Evolutionary conservation across 2,113 vertebrate species (phyloP), one percentile per base, ranked within the genome.

Genomic region (Sinocyclocheilus anshuiensis): DNA sequence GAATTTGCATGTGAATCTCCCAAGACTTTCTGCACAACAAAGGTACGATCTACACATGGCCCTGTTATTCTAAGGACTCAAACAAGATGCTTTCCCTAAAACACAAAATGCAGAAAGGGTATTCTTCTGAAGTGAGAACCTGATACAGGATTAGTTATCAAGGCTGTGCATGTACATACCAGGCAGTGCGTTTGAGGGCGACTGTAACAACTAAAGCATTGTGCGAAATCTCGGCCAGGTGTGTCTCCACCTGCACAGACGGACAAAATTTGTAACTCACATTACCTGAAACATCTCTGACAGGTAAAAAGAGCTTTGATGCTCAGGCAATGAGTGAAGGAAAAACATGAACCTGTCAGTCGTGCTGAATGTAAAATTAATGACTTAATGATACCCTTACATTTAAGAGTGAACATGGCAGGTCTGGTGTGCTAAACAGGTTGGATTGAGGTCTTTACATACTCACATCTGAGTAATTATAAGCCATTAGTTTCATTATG

Each of bases 131-230:
- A 8, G 71, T 26, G 22, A 63, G 55, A 77, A 57, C 29, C 36
- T 77, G 29, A 69, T 80, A 39, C 61, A 85, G 61, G 69, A 55
- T 80, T 80, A 29, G 36, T 18, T 59, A 24, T 20, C 15, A 72
- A 67, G 55, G 36, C 18, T 57, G 50, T 65, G 9, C 22, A 24
- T 61, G 71, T 33, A 22, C n/a, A 63, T 61, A 77, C 11, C 33
- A 48, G 61, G 24, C 78, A 5, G 76, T 81, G 39, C 65, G 55
- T 72, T 77, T 76, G 26, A 67, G 11, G 1, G 33, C 11, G 1
- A 22, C 55, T 65, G 42, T 48, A 65, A 82, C 71, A 77, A 53
- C 10, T 42, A 42, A 83, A 8, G 53, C 11, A 39, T 87, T 84
- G 86, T 84, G 77, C 13, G 8, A 72, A 18, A 72, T 77, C 36